Evolutionary conservation across 1,140 invertebrate genomes (phyloP), one percentile per base, ranked within the genome.

Genomic region (Rhyacophila brunnea): DNA sequence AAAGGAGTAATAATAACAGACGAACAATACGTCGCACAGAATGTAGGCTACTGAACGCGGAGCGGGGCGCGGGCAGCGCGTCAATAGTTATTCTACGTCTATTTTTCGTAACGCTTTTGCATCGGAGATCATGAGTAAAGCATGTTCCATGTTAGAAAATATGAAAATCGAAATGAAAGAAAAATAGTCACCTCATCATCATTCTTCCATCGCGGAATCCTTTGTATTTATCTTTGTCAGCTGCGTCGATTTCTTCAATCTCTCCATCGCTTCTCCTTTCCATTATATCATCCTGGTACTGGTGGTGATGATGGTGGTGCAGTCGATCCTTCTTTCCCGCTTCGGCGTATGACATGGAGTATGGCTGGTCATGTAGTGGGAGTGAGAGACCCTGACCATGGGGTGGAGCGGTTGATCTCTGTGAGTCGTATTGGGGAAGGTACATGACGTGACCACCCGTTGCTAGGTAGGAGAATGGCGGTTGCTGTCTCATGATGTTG

Each of bases 381-480:
- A 76, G 67, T 14, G 73, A 75, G 7, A 73, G 67, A 2, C 74
- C 72, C 64, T 75, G 74, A 15, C 71, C 71, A 17, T 45, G 60
- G 59, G 0, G 6, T 36, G 53, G 52, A n/a, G 46, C 34, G 20
- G 47, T 18, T 23, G 60, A 48, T 17, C 51, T 13, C 32, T 59
- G 53, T 52, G 69, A 72, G 61, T 81, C 79, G 47, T 84, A 83
- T 45, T 86, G 84, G 0, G 90, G 90, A 23, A 92, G 77, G 71
- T 92, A 92, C 86, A 92, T 91, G 6, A 91, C 82, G 68, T 88
- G 85, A 1, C 86, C 84, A 2, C 84, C 83, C 47, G 81, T 80
- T 13, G 72, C 74, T 51, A 78, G 54, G 66, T 75, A 75, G 6
- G 75, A 74, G 23, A 70, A 57, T 2, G 78, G 79, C 17, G 77